Evolutionary conservation across 1,140 invertebrate genomes (phyloP).

Genomic region (Saccostrea glomerata): DNA sequence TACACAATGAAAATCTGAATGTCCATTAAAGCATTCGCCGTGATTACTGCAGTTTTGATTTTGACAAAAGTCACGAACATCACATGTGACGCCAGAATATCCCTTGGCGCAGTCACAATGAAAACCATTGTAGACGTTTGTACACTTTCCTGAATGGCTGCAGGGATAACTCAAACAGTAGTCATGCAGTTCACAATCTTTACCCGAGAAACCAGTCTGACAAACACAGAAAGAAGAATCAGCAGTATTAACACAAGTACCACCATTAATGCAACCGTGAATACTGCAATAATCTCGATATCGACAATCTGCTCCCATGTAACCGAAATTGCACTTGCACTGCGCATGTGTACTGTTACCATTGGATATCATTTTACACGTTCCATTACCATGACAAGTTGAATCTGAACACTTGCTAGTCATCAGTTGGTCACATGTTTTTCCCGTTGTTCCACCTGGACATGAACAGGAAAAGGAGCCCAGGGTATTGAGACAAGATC

Average conservation of each 20-base stretch:
- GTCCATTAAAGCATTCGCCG: slow-evolving; percentile 3
- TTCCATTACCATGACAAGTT: slow-evolving; percentile 27
- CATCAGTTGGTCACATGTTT: slow-evolving; percentile 1
- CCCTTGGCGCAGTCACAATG: background rate
- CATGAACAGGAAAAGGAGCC: slow-evolving; percentile 51
- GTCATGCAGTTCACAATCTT: slow-evolving; percentile 23
- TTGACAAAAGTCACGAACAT: slow-evolving; percentile 12
- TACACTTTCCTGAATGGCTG: background rate
- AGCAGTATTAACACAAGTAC: slow-evolving; percentile 29
- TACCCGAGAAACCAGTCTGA: slow-evolving; percentile 12
- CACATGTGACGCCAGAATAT: background rate
- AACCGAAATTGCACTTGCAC: slow-evolving; percentile 41
- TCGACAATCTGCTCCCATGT: slow-evolving; percentile 36
- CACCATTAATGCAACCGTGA: slow-evolving; percentile 18
- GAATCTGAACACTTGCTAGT: background rate
- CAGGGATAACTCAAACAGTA: slow-evolving; percentile 31
- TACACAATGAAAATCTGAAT: background rate
- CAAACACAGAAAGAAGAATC: slow-evolving; percentile 23
- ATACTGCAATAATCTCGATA: background rate
- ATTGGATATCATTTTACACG: background rate
- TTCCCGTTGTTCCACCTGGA: slow-evolving; percentile 34
- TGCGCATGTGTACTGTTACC: background rate
- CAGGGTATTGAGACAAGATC: slow-evolving; percentile 39
- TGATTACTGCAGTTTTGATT: background rate
- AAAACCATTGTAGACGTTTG: slow-evolving; percentile 24